Evolutionary conservation across 2,888 invertebrate genomes (phyloP).

Genomic region (Drosophila tripunctata): DNA sequence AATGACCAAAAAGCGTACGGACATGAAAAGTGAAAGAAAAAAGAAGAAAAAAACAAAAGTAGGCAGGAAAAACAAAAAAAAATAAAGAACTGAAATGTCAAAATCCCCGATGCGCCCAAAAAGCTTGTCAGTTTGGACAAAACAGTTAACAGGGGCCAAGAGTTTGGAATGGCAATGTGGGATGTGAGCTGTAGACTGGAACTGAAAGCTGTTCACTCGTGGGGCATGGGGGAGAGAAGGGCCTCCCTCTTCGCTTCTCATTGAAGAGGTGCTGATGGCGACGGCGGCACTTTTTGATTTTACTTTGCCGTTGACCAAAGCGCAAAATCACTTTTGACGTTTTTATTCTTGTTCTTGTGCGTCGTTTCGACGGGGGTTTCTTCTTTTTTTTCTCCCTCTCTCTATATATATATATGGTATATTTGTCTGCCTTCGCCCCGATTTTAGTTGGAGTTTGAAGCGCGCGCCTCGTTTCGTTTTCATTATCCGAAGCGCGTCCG

Average conservation of each 20-base stretch:
- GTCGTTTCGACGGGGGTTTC: slow-evolving; percentile 35
- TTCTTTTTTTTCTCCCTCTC: not conserved
- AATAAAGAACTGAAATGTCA: slow-evolving; percentile 55
- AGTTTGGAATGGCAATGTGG: slow-evolving; percentile 21
- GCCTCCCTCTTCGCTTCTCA: not conserved
- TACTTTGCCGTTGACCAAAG: slow-evolving; percentile 66
- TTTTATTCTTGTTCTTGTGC: slow-evolving; percentile 79
- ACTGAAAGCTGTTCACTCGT: slow-evolving; percentile 10
- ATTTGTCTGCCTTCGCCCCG: slow-evolving; percentile 8
- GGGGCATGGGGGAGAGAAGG: not conserved
- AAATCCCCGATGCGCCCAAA: slow-evolving; percentile 57
- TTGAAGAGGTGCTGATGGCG: slow-evolving; percentile 61
- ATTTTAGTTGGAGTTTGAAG: slow-evolving; percentile 31
- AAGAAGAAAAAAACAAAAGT: slow-evolving; percentile 28
- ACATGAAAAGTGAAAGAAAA: slow-evolving; percentile 8
- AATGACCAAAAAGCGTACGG: slow-evolving; percentile 60
- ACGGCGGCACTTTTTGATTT: slow-evolving; percentile 71
- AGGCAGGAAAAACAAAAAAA: slow-evolving; percentile 5
- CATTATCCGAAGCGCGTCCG: slow-evolving; percentile 76
- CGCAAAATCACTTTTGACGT: slow-evolving; percentile 81
- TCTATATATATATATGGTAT: slow-evolving; percentile 3
- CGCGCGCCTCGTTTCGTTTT: slow-evolving; percentile 77
- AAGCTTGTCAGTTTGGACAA: slow-evolving; percentile 59
- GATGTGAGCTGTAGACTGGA: slow-evolving; percentile 9
- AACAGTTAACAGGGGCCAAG: slow-evolving; percentile 62